Base-by-base conservation (phyloP, 2,113 vertebrate genomes). In the Coptodon rendalli region DNA sequence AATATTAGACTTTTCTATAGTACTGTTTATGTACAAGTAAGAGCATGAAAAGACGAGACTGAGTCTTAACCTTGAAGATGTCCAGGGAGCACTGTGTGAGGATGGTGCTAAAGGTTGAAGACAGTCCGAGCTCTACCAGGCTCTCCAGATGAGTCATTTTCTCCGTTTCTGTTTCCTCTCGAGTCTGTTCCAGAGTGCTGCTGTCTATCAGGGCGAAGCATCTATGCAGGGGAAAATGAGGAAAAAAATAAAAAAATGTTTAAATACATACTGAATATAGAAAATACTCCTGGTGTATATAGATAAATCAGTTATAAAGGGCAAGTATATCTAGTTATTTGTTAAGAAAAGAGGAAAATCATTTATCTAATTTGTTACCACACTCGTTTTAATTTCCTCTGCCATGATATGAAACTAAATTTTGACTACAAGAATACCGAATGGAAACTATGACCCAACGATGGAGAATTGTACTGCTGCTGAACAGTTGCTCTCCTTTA, bases 101-200 rank as follows among this genome's bases (percentile, higher is more conserved):
- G 92, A 99, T 98, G 92, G 98, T 99, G 95, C 98, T 99, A 89
- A 99, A 99, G 2, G 99, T 99, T 76, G 99, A 99, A 80, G 99
- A 99, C 40, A 99, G 96, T 45, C 99, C 98, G 5, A 99, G 96
- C 91, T 99, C 99, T 12, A 99, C 98, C 84, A 99, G 94, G 95
- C 98, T 99, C 95, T 99, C 99, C 84, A 99, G 90, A 85, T 99
- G 98, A 91, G 98, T 99, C 99, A 99, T 99, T 94, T 99, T 99
- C 94, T 99, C 99, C 0, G 98, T 99, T 96, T 99, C 98, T 0
- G 97, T 99, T 96, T 99, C 99, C 91, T 99, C 98, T 83, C 98
- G 97, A 3, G 99, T 99, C 96, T 99, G 98, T 86, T 99, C 98
- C 92, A 99, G 93, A 3, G 98, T 98, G 93, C 99, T 99, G 96